These are phyloP conservation scores for Eledone cirrhosa DNA, from an alignment of 2,888 invertebrate species.

Conservation along the genomic window DNA sequence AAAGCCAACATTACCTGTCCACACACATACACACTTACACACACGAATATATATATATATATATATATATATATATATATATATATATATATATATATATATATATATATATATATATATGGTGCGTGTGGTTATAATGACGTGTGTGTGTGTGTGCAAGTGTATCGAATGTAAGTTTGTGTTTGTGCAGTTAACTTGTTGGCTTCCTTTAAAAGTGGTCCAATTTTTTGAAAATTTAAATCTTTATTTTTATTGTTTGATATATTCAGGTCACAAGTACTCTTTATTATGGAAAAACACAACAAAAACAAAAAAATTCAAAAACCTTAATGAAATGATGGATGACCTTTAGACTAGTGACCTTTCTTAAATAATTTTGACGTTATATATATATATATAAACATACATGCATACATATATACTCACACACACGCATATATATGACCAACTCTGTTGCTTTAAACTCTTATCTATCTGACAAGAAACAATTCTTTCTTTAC, in stretches of 20 bases:
- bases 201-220: too few relatives aligned
- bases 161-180: too few relatives aligned
- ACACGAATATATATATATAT: background rate
- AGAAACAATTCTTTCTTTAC: too few relatives aligned
- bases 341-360: too few relatives aligned
- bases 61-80: background rate
- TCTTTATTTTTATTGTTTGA: background rate
- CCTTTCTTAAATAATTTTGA: background rate
- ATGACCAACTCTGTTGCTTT: too few relatives aligned
- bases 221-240: too few relatives aligned
- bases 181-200: too few relatives aligned
- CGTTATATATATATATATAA: background rate
- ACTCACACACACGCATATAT: background rate
- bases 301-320: background rate
- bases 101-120: background rate
- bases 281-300: background rate
- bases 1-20: background rate
- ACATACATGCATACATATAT: background rate
- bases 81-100: background rate
- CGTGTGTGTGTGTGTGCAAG: background rate
- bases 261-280: background rate
- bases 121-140: background rate
- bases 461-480: too few relatives aligned
- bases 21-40: constrained; percentile 4
- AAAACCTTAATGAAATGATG: too few relatives aligned